These are phyloP conservation scores for Lamellibrachia columna DNA, from an alignment of 2,888 invertebrate species.

Conservation along the genomic window DNA sequence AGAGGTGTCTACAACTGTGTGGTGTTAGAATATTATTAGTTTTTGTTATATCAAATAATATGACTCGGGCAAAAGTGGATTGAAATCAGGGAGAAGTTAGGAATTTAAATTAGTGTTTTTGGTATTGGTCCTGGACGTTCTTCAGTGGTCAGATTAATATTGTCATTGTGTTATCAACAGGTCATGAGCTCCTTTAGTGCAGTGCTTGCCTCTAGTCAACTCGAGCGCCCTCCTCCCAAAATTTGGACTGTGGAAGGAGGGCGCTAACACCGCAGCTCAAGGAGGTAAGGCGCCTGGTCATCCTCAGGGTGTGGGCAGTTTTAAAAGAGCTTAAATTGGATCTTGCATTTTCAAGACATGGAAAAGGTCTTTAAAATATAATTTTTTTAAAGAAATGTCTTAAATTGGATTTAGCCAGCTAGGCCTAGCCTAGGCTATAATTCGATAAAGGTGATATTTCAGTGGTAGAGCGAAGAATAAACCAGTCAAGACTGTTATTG, in stretches of 20 bases:
- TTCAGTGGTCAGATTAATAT: background rate
- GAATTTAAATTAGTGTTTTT: background rate
- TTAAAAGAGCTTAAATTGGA: too few relatives aligned
- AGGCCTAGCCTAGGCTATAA: too few relatives aligned
- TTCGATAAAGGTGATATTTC: too few relatives aligned
- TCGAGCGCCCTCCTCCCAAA: slow-evolving; percentile 93
- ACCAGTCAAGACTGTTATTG: background rate
- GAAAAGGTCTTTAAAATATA: too few relatives aligned
- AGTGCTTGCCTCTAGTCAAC: slow-evolving; percentile 95
- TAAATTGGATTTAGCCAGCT: too few relatives aligned
- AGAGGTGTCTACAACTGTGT: background rate
- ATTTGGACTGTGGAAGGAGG: slow-evolving; percentile 89
- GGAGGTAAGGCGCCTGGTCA: slow-evolving; percentile 70
- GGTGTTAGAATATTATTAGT: background rate
- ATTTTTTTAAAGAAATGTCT: too few relatives aligned
- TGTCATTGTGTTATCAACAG: slow-evolving; percentile 52
- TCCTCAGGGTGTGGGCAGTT: too few relatives aligned
- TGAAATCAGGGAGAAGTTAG: background rate
- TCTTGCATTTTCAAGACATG: too few relatives aligned
- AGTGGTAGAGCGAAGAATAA: background rate
- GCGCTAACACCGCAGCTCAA: slow-evolving; percentile 87
- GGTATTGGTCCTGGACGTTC: background rate
- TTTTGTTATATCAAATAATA: background rate
- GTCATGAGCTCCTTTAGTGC: slow-evolving; percentile 94
- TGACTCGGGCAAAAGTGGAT: background rate